phyloP scores from a whole-genome alignment of 53 echinoderm and acorn worm species.

The Zoroaster sp. region DNA sequence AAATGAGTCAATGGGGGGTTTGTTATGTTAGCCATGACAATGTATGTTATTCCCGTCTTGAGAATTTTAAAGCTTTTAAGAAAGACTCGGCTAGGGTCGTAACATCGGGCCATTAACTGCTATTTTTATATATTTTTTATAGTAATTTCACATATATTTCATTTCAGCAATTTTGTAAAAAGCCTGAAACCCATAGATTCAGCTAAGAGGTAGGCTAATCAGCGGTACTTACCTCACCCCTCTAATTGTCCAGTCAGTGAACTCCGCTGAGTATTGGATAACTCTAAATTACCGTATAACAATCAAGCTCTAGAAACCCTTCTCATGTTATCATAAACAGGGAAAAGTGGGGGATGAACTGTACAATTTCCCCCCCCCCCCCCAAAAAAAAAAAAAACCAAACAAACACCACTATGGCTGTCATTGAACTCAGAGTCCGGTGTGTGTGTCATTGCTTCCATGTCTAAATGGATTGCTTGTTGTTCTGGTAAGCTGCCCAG shows the following conservation, averaged over 20 bases:
- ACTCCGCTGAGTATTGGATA: not conserved
- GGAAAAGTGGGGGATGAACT: not conserved
- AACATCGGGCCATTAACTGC: no score
- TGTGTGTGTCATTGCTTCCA: not conserved
- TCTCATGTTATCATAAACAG: not conserved
- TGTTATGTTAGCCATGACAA: no score
- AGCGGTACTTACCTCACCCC: no score
- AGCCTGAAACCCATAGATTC: not conserved
- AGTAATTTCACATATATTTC: not conserved
- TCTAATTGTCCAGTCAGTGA: not conserved
- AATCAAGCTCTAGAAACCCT: not conserved
- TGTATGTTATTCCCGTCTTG: no score
- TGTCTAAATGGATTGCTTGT: slow-evolving; percentile 47
- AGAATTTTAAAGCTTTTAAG: no score
- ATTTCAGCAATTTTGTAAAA: not conserved
- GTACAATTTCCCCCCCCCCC: not conserved
- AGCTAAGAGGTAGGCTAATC: not conserved
- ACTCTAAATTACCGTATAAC: not conserved
- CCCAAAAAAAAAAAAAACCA: no score
- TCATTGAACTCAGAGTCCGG: not conserved
- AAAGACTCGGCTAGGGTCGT: no score
- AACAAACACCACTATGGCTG: not conserved
- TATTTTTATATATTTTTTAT: no score
- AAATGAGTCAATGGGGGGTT: no score
- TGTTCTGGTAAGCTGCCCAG: slow-evolving; percentile 28